phyloP scores from a whole-genome alignment of 2,797 vertebrate genomes.

The Gila robusta region DNA sequence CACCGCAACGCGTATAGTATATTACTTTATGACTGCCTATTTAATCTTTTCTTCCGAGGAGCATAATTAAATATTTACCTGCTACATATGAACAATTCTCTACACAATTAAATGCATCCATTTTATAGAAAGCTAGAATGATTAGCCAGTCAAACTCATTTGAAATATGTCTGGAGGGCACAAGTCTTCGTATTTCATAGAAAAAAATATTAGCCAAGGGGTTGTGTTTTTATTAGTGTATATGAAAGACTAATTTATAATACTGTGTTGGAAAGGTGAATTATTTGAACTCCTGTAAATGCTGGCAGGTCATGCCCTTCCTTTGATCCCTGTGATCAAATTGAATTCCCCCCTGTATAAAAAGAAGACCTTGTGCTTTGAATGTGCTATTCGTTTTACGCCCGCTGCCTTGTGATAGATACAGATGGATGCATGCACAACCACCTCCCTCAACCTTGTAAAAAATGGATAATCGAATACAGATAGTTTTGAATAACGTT shows the following conservation, averaged over 20 bases:
- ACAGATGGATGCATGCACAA: constrained; percentile 18
- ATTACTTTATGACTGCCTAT: constrained; percentile 16
- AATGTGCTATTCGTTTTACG: constrained; percentile 64
- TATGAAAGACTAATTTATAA: constrained; percentile 74
- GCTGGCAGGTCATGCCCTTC: constrained; percentile 75
- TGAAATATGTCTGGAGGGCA: constrained; percentile 67
- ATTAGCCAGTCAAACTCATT: constrained; percentile 57
- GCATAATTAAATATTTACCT: constrained; percentile 40
- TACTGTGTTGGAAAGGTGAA: constrained; percentile 81
- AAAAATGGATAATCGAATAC: neutral
- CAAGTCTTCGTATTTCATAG: constrained; percentile 66
- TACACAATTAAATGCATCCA: constrained; percentile 35
- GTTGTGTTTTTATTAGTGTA: constrained; percentile 61
- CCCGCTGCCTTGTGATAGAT: neutral
- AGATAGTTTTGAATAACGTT: constrained; percentile 1
- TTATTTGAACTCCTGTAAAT: constrained; percentile 81
- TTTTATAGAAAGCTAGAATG: constrained; percentile 62
- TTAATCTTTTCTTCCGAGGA: constrained; percentile 14
- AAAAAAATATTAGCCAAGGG: constrained; percentile 56
- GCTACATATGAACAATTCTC: constrained; percentile 30
- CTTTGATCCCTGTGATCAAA: constrained; percentile 79
- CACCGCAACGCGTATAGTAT: neutral
- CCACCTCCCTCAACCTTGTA: constrained; percentile 3
- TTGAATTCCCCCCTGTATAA: constrained; percentile 84
- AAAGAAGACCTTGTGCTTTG: constrained; percentile 74